Conservation (phyloP, 2,797 vertebrate genomes). For the Pseudocheirus occidentalis region DNA sequence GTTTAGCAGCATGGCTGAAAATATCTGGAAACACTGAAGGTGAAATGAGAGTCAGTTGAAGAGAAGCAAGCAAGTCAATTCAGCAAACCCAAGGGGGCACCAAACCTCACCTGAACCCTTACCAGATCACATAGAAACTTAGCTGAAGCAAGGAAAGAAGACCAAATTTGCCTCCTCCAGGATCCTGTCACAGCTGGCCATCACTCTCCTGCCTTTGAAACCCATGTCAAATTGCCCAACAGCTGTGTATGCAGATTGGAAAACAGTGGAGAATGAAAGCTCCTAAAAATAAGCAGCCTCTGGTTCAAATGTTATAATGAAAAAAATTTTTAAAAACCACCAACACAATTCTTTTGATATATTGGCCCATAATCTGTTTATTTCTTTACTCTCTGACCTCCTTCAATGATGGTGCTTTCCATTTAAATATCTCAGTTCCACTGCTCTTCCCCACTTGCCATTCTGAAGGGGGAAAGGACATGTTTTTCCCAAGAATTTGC, state of each 20-base stretch:
- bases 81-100: neutral
- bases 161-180: neutral
- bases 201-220: neutral
- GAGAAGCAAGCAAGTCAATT: neutral
- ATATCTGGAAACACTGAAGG: slow-evolving; percentile 9
- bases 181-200: neutral
- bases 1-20: neutral
- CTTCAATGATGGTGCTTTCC: neutral
- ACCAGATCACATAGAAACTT: neutral
- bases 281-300: neutral
- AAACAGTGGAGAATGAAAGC: neutral
- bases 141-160: neutral
- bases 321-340: no score
- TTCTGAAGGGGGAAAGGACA: neutral
- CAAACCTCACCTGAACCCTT: neutral
- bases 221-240: neutral
- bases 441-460: neutral
- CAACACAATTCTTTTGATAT: no score
- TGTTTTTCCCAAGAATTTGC: neutral
- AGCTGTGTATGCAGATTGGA: neutral
- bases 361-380: neutral
- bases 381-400: neutral
- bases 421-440: neutral
- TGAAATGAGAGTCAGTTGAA: neutral
- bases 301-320: neutral